phyloP scores from a whole-genome alignment of 2,888 invertebrate genomes.

The Trimorus sp. region DNA sequence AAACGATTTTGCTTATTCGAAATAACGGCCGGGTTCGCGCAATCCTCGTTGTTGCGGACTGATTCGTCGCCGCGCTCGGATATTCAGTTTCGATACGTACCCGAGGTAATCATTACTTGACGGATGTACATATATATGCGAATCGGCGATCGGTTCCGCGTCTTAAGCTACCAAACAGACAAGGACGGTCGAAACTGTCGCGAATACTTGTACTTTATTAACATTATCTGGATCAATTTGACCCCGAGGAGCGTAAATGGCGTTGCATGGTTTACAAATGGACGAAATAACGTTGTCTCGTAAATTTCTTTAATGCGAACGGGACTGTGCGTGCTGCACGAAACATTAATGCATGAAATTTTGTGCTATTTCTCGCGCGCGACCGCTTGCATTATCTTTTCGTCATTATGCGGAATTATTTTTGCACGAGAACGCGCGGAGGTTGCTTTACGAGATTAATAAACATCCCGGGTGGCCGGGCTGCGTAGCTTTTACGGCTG shows the following conservation, averaged over 20 bases:
- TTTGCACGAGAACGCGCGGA: not conserved
- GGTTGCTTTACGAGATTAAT: constrained; percentile 27
- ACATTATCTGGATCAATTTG: constrained; percentile 59
- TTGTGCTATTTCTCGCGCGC: constrained; percentile 22
- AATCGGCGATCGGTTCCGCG: constrained; percentile 68
- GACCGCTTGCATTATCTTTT: constrained; percentile 31
- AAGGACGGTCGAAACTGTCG: constrained; percentile 39
- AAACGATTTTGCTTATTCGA: constrained; percentile 76
- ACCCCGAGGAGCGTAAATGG: constrained; percentile 35
- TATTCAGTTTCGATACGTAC: constrained; percentile 75
- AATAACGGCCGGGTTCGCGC: constrained; percentile 72
- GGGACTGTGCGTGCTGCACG: constrained; percentile 31
- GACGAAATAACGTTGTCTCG: constrained; percentile 49
- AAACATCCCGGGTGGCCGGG: not conserved
- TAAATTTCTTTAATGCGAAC: constrained; percentile 51
- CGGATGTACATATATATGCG: constrained; percentile 73
- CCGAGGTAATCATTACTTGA: constrained; percentile 76
- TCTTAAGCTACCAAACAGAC: constrained; percentile 38
- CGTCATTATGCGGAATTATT: constrained; percentile 24
- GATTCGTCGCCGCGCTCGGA: constrained; percentile 69
- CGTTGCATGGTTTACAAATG: constrained; percentile 37
- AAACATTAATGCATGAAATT: constrained; percentile 39
- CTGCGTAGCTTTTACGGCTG: constrained; percentile 1
- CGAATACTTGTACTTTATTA: constrained; percentile 46
- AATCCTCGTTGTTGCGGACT: constrained; percentile 57